Conservation (phyloP, 2,888 invertebrate genomes). For the Leucoma salicis region DNA sequence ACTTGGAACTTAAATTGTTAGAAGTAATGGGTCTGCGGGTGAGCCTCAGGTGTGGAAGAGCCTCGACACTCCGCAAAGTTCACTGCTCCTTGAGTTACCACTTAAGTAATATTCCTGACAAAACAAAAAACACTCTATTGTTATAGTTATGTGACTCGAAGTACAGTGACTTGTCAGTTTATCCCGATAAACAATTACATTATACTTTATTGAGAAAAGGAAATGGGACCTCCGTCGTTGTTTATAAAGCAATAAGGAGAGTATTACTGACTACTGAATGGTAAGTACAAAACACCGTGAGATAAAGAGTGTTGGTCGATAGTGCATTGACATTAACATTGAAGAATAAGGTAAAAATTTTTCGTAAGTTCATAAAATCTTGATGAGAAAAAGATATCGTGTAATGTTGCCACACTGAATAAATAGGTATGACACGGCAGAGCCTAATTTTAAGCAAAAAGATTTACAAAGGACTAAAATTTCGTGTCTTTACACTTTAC, state of each 20-base stretch:
- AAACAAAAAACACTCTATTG: slow-evolving; percentile 50
- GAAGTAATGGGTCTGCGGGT: slow-evolving; percentile 72
- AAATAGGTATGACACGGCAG: no score
- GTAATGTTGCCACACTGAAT: no score
- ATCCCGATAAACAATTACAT: slow-evolving; percentile 53
- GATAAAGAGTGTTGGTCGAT: background rate
- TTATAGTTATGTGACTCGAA: slow-evolving; percentile 24
- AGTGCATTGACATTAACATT: no score
- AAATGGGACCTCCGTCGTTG: slow-evolving; percentile 51
- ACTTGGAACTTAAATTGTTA: slow-evolving; percentile 60
- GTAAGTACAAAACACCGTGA: background rate
- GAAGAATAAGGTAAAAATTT: no score
- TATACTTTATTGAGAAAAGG: slow-evolving; percentile 49
- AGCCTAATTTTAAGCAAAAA: no score
- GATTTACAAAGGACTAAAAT: no score
- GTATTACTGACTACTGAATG: background rate
- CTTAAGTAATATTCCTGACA: slow-evolving; percentile 38
- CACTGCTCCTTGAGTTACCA: slow-evolving; percentile 67
- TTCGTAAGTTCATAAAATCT: no score
- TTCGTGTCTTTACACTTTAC: no score
- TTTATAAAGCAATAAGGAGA: slow-evolving; percentile 24
- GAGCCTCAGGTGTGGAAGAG: slow-evolving; percentile 72
- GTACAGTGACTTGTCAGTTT: slow-evolving; percentile 25
- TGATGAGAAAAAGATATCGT: no score
- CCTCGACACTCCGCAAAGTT: slow-evolving; percentile 69